phyloP scores from a whole-genome alignment of 2,113 vertebrate genomes.

The Amblyopsis rosae region DNA sequence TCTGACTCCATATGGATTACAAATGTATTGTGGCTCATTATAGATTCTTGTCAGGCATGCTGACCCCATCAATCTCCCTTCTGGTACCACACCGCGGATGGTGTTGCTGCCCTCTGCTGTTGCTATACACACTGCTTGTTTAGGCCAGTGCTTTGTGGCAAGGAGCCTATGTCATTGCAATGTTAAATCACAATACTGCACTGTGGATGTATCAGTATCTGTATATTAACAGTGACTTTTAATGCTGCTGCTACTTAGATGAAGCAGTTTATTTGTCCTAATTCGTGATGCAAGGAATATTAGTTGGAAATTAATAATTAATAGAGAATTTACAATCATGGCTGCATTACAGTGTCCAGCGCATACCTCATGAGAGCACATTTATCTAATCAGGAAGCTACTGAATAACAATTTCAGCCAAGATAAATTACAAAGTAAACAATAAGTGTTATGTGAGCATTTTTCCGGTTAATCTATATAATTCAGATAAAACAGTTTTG shows the following conservation, averaged over 20 bases:
- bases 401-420: no score
- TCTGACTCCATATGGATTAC: conserved; percentile 2
- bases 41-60: background rate
- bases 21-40: conserved; percentile 5
- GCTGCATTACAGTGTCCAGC: no score
- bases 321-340: no score
- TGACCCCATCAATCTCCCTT: background rate
- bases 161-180: background rate
- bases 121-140: conserved; percentile 5
- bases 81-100: background rate
- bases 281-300: background rate
- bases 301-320: background rate
- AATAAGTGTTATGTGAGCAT: no score
- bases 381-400: no score
- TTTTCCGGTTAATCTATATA: no score
- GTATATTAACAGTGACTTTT: background rate
- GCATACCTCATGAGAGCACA: no score
- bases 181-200: background rate
- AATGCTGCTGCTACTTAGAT: background rate
- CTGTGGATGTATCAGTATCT: background rate
- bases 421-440: no score
- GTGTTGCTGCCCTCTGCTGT: conserved; percentile 22
- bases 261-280: background rate
- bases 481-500: background rate
- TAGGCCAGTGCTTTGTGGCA: conserved; percentile 2